Conservation (phyloP, 1,140 invertebrate species). For the Agraylea sexmaculata region DNA sequence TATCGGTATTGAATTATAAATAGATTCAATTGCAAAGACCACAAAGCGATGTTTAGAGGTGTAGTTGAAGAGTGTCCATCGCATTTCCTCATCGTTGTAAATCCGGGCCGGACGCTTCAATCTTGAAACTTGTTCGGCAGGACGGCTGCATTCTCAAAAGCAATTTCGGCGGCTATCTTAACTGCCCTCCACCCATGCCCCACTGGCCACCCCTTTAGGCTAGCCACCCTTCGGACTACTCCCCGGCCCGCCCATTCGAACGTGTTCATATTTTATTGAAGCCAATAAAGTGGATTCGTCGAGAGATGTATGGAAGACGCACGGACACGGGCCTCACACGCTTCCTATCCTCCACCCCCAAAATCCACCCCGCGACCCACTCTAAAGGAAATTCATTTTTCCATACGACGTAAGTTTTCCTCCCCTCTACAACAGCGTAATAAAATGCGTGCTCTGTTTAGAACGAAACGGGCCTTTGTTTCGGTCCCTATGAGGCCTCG, state of each 20-base stretch:
- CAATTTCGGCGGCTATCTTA: constrained; percentile 24
- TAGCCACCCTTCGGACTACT: constrained; percentile 23
- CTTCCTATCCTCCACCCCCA: too few relatives aligned
- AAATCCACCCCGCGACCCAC: background rate
- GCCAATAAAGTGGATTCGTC: constrained; percentile 45
- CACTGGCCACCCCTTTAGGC: constrained; percentile 22
- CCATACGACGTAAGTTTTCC: constrained; percentile 12
- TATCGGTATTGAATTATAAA: too few relatives aligned
- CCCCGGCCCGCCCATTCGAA: constrained; percentile 31
- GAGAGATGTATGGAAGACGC: constrained; percentile 20
- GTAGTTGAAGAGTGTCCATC: constrained; percentile 8
- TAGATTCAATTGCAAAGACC: constrained; percentile 11
- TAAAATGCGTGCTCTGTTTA: too few relatives aligned
- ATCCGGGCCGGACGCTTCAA: constrained; percentile 4
- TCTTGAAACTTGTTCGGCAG: constrained; percentile 35
- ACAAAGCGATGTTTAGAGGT: constrained; percentile 14
- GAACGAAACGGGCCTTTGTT: too few relatives aligned
- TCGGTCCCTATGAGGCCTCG: too few relatives aligned
- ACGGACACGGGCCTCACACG: constrained; percentile 9
- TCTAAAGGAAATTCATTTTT: constrained; percentile 14
- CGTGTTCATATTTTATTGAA: constrained; percentile 47
- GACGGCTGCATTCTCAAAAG: constrained; percentile 24
- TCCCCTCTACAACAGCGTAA: constrained; percentile 5
- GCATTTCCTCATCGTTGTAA: too few relatives aligned
- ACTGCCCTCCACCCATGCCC: constrained; percentile 30